Base-by-base conservation (phyloP, 2,113 vertebrate genomes). In the Ceratotherium simum region DNA sequence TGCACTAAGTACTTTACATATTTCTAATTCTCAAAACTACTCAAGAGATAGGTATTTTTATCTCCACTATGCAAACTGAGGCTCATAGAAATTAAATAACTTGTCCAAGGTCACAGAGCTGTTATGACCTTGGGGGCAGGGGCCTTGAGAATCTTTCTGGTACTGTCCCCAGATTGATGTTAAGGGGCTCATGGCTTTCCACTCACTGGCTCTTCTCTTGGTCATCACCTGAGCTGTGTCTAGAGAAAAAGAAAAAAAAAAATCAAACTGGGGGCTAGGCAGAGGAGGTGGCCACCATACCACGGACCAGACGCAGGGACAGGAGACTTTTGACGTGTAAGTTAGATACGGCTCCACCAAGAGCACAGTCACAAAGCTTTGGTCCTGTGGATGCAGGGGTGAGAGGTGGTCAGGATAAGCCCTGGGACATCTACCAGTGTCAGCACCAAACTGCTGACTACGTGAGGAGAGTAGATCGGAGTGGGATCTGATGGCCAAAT, bases 1-100 rank as follows among this genome's bases (percentile, higher is more conserved):
- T 23, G 29, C 39, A 64, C 62, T 51, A 83, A 65, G 17, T 51
- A 84, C n/a, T 93, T 67, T 54, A 64, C 21, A 60, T 84, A 36
- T 67, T 96, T 95, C 39, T 75, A 70, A 93, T 84, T 88, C 73
- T 90, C 91, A 76, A 73, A 86, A 95, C 42, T 81, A 80, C 23
- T 42, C 10, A n/a, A 51, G 65, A 84, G 42, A 90, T 51, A 79
- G 76, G 2, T 86, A 42, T 90, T 84, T 93, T 95, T 80, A 65
- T 80, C 51, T 88, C 88, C 6, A 82, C 27, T 69, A 46, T 72
- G 42, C 8, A 93, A 87, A 36, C n/a, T 16, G 42, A 96, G n/a
- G 23, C 17, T 90, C n/a, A 86, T 36, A 81, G 73, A 82, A 91
- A 81, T 87, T 91, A 73, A 96, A 79, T 48, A 78, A 76, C 25